Evolutionary conservation across 2,797 vertebrate genomes (phyloP).

Genomic region (Sphaeramia orbicularis): DNA sequence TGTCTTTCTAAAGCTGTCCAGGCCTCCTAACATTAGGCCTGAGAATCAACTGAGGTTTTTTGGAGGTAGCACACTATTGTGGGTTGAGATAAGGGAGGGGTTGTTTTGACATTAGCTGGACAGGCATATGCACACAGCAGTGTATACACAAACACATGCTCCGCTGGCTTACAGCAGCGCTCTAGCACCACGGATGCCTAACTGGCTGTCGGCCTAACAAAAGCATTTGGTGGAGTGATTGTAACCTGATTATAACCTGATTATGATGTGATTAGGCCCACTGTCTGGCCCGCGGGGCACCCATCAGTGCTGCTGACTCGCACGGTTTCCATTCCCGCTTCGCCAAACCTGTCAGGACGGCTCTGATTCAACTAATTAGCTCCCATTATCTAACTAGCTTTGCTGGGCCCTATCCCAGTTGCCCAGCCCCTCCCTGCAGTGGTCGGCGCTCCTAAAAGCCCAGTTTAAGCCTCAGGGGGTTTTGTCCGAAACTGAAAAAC

Average conservation of each 20-base stretch:
- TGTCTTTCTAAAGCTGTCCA: no score
- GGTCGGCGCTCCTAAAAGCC: constrained; percentile 51
- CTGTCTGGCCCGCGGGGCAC: constrained; percentile 69
- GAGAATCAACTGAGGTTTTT: no score
- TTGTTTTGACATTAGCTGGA: no score
- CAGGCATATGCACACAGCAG: constrained; percentile 5
- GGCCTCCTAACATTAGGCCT: no score
- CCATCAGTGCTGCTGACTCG: constrained; percentile 78
- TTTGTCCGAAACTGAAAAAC: constrained; percentile 69
- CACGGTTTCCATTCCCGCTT: constrained; percentile 73
- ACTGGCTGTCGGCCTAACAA: constrained; percentile 66
- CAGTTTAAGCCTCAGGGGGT: constrained; percentile 43
- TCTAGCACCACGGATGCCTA: constrained; percentile 38
- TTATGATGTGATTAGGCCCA: constrained; percentile 75
- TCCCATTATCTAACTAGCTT: constrained; percentile 72
- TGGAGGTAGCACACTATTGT: no score
- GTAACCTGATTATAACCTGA: no score
- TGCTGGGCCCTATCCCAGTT: constrained; percentile 55
- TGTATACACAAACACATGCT: constrained; percentile 27
- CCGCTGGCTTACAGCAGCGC: no score
- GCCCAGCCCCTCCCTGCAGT: constrained; percentile 44
- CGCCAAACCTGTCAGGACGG: constrained; percentile 77
- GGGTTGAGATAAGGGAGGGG: no score
- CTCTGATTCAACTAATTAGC: constrained; percentile 75
- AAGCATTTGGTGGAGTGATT: constrained; percentile 73